Base-by-base conservation (phyloP, 1,140 invertebrate genomes). In the Patella vulgata region DNA sequence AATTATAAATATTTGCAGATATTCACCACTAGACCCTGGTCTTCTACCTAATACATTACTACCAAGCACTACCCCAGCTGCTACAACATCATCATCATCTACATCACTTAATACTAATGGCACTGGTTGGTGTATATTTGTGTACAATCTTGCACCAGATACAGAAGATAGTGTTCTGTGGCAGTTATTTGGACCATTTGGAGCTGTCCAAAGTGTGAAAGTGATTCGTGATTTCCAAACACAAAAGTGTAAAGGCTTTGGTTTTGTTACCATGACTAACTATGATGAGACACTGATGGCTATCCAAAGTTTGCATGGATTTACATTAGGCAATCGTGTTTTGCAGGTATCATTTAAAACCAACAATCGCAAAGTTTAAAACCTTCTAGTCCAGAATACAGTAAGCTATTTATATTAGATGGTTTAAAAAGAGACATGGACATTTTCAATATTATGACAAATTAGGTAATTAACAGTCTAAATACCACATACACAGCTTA, bases 261-360 rank as follows among this genome's bases (percentile, higher is more conserved):
- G 96, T n/a, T 98, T 99, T 85, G 96, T 99, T 61, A 98, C 96
- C 56, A 99, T 99, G 97, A 98, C 95, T 76, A 98, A 98, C 85
- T 99, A 99, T 86, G 96, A 99, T 84, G 97, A 99, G 83, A 96
- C 97, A 14, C 90, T 97, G 27, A 92, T 97, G 63, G 97, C 97
- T 55, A 99, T 99, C 76, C 95, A 97, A 85, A 95, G 94, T 65
- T 89, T 99, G 60, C 99, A 99, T 86, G 97, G 97, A 53, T 98
- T 97, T 86, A 96, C 94, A 66, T 89, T 99, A 70, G 96, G 95
- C 77, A 98, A 97, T 87, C 90, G 97, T 56, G 94, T 98, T 66
- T 90, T 99, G 75, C 97, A 99, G 89, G 97, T 99, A 79, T 97
- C 95, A 84, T 98, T 98, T 89, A 84, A 84, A 71, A 79, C 81